Evolutionary conservation across 2,888 invertebrate genomes (phyloP).

Genomic region (Anticlea derivata): DNA sequence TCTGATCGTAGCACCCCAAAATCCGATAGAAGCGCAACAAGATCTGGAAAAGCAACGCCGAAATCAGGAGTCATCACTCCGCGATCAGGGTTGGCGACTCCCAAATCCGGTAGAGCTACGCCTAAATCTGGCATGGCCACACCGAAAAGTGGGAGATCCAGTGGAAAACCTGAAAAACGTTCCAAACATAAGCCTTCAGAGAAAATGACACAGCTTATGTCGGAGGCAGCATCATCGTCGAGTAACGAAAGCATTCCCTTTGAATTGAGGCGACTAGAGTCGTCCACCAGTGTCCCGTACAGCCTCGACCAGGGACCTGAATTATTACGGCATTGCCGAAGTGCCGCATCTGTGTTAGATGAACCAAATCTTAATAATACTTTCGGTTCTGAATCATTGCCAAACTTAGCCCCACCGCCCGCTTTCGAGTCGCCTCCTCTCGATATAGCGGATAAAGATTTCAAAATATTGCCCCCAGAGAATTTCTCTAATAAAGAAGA

Average conservation of each 20-base stretch:
- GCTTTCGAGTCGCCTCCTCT: conserved; percentile 84
- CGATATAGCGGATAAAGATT: conserved; percentile 78
- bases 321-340: conserved; percentile 80
- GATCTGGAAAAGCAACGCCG: conserved; percentile 72
- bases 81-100: conserved; percentile 72
- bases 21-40: conserved; percentile 72
- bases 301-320: conserved; percentile 82
- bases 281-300: conserved; percentile 87
- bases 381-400: conserved; percentile 88
- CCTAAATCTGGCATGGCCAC: conserved; percentile 76
- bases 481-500: conserved; percentile 75
- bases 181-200: conserved; percentile 78
- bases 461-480: conserved; percentile 78
- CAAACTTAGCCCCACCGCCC: conserved; percentile 87
- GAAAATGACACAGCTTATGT: conserved; percentile 81
- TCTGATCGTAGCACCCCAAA: conserved; percentile 78
- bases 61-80: conserved; percentile 75
- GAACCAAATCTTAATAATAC: conserved; percentile 80
- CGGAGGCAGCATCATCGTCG: conserved; percentile 84
- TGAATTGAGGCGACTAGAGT: conserved; percentile 76
- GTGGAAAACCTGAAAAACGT: conserved; percentile 75
- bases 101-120: conserved; percentile 71
- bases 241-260: conserved; percentile 83
- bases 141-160: conserved; percentile 84
- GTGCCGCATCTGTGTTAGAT: conserved; percentile 82